phyloP scores from a whole-genome alignment of 2,888 invertebrate species.

The Folsomia candida region DNA sequence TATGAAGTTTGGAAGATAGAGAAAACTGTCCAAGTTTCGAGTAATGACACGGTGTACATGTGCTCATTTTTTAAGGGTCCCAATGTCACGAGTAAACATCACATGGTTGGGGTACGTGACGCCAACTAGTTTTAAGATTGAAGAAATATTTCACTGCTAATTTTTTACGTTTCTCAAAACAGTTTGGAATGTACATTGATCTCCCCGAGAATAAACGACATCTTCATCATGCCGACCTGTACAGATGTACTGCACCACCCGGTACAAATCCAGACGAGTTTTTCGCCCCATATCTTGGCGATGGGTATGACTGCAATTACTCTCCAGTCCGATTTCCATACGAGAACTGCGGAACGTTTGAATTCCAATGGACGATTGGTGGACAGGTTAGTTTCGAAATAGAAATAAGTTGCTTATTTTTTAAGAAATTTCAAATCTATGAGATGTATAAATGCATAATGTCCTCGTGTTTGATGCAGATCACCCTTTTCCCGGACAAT shows the following conservation, averaged over 20 bases:
- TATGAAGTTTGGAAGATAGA: neutral
- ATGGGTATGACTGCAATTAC: constrained; percentile 18
- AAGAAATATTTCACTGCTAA: too few species aligned
- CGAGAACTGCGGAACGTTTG: constrained; percentile 1
- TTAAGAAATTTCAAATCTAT: too few species aligned
- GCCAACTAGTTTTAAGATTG: too few species aligned
- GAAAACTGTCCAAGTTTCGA: constrained; percentile 4
- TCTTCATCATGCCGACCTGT: constrained; percentile 15
- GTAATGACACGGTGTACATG: constrained; percentile 74
- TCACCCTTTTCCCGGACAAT: constrained; percentile 73
- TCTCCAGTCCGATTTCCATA: neutral
- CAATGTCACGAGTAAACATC: constrained; percentile 67
- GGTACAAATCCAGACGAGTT: constrained; percentile 13
- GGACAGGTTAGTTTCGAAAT: neutral
- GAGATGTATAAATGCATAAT: constrained; percentile 14
- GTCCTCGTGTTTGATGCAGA: constrained; percentile 57
- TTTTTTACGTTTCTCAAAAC: too few species aligned
- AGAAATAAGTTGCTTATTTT: neutral
- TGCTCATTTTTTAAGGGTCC: constrained; percentile 81
- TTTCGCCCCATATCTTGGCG: constrained; percentile 10
- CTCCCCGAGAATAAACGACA: neutral
- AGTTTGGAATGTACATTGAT: constrained; percentile 18
- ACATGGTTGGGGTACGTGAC: constrained; percentile 71
- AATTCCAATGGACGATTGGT: constrained; percentile 9
- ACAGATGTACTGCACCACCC: constrained; percentile 16